phyloP scores from a whole-genome alignment of 2,888 invertebrate genomes.

The Megastigmus dorsalis region DNA sequence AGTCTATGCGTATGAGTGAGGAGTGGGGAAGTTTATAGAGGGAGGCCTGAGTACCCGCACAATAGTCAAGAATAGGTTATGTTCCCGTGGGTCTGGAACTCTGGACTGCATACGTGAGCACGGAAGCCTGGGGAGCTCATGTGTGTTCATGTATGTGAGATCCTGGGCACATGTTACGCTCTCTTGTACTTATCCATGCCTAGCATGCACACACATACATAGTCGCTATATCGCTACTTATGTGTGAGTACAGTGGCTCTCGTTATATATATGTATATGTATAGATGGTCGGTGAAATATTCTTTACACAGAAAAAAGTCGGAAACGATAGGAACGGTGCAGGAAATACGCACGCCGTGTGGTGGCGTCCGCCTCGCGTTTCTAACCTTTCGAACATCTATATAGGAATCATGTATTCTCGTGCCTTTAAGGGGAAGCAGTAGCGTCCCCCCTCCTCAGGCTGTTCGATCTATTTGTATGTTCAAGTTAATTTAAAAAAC shows the following conservation, averaged over 20 bases:
- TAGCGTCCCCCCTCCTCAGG: no score
- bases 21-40: neutral
- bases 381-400: no score
- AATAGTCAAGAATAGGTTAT: neutral
- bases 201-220: neutral
- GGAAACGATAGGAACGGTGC: no score
- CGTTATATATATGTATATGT: neutral
- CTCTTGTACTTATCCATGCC: conserved; percentile 26
- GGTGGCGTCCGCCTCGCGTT: no score
- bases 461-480: no score
- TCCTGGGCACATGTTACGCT: conserved; percentile 28
- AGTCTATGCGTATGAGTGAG: neutral
- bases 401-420: no score
- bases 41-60: neutral
- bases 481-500: no score
- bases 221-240: neutral
- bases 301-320: no score
- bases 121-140: neutral
- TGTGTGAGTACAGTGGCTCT: neutral
- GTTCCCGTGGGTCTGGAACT: neutral
- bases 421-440: no score
- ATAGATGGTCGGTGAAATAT: neutral
- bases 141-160: neutral
- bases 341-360: no score
- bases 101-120: conserved; percentile 21